phyloP scores from a whole-genome alignment of 2,113 vertebrate species.

The Sebastes schlegelii region DNA sequence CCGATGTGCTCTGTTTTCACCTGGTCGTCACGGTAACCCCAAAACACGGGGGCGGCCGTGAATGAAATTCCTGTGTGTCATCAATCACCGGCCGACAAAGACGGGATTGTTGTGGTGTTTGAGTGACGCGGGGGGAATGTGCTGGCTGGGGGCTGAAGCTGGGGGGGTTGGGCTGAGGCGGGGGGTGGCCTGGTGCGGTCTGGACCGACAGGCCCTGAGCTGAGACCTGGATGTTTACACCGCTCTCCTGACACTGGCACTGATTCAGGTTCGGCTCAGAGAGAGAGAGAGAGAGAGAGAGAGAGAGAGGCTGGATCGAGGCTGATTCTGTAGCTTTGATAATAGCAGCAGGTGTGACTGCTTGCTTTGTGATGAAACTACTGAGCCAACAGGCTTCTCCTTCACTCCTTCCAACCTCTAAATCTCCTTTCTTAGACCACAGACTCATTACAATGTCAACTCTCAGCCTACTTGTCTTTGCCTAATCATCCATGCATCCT shows the following conservation, averaged over 20 bases:
- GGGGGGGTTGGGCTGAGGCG: not conserved
- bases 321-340: not conserved
- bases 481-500: constrained; percentile 55
- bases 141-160: constrained; percentile 51
- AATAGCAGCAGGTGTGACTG: constrained; percentile 10
- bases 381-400: not conserved
- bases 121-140: constrained; percentile 61
- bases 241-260: constrained; percentile 64
- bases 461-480: constrained; percentile 35
- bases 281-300: constrained; percentile 3
- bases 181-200: constrained; percentile 37
- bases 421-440: constrained; percentile 26
- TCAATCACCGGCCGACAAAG: constrained; percentile 84
- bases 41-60: constrained; percentile 76
- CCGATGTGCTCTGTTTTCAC: constrained; percentile 79
- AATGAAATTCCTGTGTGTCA: constrained; percentile 85
- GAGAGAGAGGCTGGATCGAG: not conserved
- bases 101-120: constrained; percentile 78
- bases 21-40: constrained; percentile 85
- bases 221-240: constrained; percentile 71
- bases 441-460: constrained; percentile 35
- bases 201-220: constrained; percentile 11
- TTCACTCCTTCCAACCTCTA: constrained; percentile 1
- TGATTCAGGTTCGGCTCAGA: constrained; percentile 54
- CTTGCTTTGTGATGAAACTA: not conserved